phyloP scores from a whole-genome alignment of 2,113 vertebrate genomes.

The Xiphophorus hellerii region DNA sequence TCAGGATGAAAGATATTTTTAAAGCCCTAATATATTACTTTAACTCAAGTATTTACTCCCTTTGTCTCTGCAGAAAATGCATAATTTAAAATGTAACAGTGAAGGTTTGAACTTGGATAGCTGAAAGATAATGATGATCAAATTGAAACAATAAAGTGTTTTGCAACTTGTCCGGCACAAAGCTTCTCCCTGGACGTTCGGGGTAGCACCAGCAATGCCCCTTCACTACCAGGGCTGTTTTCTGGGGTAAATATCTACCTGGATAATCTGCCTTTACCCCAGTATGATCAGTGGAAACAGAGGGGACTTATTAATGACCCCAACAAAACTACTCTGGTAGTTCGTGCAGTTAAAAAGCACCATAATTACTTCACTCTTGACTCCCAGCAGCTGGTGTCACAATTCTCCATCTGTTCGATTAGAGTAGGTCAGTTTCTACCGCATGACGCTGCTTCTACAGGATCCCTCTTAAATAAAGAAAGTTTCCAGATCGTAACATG shows the following conservation, averaged over 20 bases:
- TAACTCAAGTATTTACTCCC: too few species aligned
- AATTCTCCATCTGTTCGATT: neutral
- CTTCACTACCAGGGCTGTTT: neutral
- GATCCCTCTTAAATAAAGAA: neutral
- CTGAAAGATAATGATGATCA: neutral
- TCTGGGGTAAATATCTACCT: neutral
- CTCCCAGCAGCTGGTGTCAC: constrained; percentile 19
- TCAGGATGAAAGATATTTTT: too few species aligned
- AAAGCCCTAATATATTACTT: too few species aligned
- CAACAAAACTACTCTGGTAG: neutral
- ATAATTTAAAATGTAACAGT: neutral
- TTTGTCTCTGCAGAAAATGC: too few species aligned
- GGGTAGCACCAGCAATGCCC: neutral
- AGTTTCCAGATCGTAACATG: neutral
- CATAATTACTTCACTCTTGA: neutral
- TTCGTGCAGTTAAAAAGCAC: neutral
- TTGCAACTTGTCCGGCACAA: neutral
- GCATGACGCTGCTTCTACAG: neutral
- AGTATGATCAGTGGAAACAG: neutral
- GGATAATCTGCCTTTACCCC: neutral
- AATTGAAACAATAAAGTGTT: neutral
- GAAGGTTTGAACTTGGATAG: neutral
- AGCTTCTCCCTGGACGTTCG: neutral
- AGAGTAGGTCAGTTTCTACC: constrained; percentile 1
- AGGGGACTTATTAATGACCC: neutral